Conservation (phyloP, 1,140 invertebrate genomes). For the Aleiodes sp. region DNA sequence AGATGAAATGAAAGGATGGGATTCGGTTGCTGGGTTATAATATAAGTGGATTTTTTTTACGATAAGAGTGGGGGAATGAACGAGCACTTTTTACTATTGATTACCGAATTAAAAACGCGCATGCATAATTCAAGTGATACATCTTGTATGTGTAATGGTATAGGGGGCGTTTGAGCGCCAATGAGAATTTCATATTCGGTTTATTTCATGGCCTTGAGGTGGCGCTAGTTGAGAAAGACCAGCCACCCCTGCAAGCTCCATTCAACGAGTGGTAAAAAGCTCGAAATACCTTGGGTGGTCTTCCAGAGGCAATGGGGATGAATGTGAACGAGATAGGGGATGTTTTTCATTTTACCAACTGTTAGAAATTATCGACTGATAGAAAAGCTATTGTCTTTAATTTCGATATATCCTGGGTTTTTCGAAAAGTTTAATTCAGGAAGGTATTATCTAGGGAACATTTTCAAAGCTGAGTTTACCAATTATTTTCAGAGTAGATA, state of each 20-base stretch:
- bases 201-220: background rate
- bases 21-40: background rate
- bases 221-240: background rate
- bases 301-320: constrained; percentile 5
- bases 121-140: constrained; percentile 58
- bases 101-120: constrained; percentile 63
- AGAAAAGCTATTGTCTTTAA: background rate
- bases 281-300: constrained; percentile 4
- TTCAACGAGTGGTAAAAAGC: constrained; percentile 29
- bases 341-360: constrained; percentile 20
- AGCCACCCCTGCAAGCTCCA: constrained; percentile 19
- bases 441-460: no score
- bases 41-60: no score
- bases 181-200: constrained; percentile 9
- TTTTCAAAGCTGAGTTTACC: no score
- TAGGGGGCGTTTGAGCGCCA: constrained; percentile 31
- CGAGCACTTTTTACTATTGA: constrained; percentile 60
- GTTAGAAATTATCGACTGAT: constrained; percentile 13
- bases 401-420: no score
- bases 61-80: constrained; percentile 41
- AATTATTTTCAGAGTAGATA: no score
- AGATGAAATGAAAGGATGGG: background rate
- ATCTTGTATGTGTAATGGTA: constrained; percentile 23
- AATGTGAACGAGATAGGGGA: background rate
- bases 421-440: no score